These are phyloP conservation scores for Nematopogon swammerdamellus DNA, from an alignment of 2,888 invertebrate species.

Conservation along the genomic window DNA sequence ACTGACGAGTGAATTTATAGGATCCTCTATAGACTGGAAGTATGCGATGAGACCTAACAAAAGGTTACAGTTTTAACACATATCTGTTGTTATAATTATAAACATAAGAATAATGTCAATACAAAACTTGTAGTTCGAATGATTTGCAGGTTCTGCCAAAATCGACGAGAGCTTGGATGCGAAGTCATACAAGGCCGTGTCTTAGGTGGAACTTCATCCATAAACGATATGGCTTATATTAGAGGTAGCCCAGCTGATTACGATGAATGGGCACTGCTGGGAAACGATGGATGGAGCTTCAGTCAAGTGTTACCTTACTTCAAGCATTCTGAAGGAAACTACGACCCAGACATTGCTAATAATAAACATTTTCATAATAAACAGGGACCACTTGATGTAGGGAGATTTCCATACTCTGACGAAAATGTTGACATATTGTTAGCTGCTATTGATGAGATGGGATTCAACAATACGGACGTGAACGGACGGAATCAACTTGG, in stretches of 20 bases:
- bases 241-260: constrained; percentile 45
- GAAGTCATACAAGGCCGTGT: constrained; percentile 42
- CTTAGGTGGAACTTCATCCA: constrained; percentile 39
- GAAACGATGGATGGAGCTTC: constrained; percentile 44
- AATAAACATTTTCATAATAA: constrained; percentile 42
- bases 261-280: constrained; percentile 41
- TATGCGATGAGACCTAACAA: constrained; percentile 41
- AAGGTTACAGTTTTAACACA: constrained; percentile 20
- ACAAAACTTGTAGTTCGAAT: constrained; percentile 19
- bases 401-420: constrained; percentile 40
- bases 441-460: constrained; percentile 40
- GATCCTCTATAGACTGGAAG: constrained; percentile 40
- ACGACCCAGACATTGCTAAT: constrained; percentile 42
- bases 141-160: constrained; percentile 39
- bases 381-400: constrained; percentile 43
- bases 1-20: constrained; percentile 40
- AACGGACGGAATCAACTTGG: constrained; percentile 43
- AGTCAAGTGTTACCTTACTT: constrained; percentile 38
- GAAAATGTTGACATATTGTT: constrained; percentile 41
- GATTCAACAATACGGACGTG: constrained; percentile 43
- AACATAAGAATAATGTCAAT: constrained; percentile 10
- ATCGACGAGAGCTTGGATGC: constrained; percentile 29
- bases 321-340: constrained; percentile 49
- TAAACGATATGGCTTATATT: constrained; percentile 47
- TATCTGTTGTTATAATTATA: too few relatives aligned